Percentiles rank a stretch among this genome's conserved stretches.
Conservation (phyloP, 2,797 vertebrate species). For the Stomatorhinus walkeri region DNA sequence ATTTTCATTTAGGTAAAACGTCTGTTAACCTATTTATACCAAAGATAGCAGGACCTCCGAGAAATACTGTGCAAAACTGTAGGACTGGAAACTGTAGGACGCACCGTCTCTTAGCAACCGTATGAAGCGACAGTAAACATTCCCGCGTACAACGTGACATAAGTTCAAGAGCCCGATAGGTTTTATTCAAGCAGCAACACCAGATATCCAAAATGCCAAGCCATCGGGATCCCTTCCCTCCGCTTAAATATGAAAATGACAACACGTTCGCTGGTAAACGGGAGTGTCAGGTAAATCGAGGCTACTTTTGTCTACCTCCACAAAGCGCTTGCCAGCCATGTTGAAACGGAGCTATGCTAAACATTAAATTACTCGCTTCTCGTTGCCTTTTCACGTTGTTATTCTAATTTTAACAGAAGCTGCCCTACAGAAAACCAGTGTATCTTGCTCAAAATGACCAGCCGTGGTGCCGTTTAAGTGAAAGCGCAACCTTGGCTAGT, state of each 20-base stretch:
- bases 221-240: slow-evolving; percentile 55
- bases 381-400: neutral
- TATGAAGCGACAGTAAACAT: slow-evolving; percentile 25
- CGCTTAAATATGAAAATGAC: slow-evolving; percentile 50
- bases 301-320: neutral
- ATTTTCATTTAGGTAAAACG: neutral
- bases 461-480: slow-evolving; percentile 67
- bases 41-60: neutral
- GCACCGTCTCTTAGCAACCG: slow-evolving; percentile 49
- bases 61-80: neutral
- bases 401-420: slow-evolving; percentile 47
- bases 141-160: neutral
- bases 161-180: neutral
- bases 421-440: slow-evolving; percentile 39
- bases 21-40: neutral
- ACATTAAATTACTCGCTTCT: neutral
- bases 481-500: slow-evolving; percentile 55
- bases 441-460: slow-evolving; percentile 64
- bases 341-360: neutral
- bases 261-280: slow-evolving; percentile 44
- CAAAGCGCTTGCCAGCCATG: neutral
- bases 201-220: slow-evolving; percentile 45
- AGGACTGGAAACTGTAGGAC: neutral
- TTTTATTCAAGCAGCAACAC: neutral
- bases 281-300: slow-evolving; percentile 50